Base-by-base conservation (phyloP, 2,797 vertebrate genomes). In the Sphenopsis melanotis region DNA sequence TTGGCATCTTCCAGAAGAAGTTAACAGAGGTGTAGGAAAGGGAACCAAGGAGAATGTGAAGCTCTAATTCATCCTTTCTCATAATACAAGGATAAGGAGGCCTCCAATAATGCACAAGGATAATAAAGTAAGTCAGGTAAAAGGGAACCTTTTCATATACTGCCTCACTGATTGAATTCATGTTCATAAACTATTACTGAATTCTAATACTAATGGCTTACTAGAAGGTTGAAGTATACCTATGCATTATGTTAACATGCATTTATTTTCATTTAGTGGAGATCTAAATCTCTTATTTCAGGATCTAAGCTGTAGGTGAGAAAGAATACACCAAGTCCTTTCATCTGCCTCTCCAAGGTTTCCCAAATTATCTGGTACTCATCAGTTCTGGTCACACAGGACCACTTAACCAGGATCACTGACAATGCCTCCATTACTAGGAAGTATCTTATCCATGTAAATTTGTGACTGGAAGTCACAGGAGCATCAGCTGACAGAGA, bases 351-450 rank as follows among this genome's bases (percentile, higher is more conserved):
- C 64, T 76, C 80, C 69, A 42, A 36, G 13, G 20, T 52, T 83
- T 86, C 72, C 53, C 12, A 6, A 66, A 76, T 90, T 44, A 68
- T n/a, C 29, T 74, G 27, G 50, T 74, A 53, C 20, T 80, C 27
- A 49, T 68, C 61, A 44, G 15, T 78, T 50, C 41, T 65, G 46
- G 44, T 61, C 59, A 74, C 41, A 89, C 29, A 75, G 72, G 77
- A 91, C 14, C 41, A 88, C 37, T 37, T 56, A 72, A 41, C 39
- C 30, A 69, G 91, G 86, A 93, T 15, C 84, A 84, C 94, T 92
- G 86, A 91, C 86, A 93, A 92, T 84, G 83, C 80, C 80, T 95
- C 80, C 78, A 69, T 83, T 93, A 42, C 59, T 63, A 19, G 10
- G 26, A 72, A 29, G 36, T 72, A 15, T 21, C 66, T 63, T 59